These are phyloP conservation scores for Crocallis elinguaria DNA, from an alignment of 2,888 invertebrate genomes.

Conservation along the genomic window DNA sequence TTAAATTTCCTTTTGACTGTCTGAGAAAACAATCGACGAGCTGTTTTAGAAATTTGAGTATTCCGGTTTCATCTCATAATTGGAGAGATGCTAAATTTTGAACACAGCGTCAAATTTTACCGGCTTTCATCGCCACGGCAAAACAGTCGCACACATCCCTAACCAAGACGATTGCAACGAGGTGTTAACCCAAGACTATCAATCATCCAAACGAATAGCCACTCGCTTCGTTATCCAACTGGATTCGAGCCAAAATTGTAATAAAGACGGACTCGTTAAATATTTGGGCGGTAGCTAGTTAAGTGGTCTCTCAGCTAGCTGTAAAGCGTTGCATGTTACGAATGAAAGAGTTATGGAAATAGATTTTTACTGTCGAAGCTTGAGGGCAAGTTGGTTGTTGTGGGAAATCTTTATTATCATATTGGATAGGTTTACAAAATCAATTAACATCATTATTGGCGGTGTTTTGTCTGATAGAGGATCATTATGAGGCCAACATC, in stretches of 20 bases:
- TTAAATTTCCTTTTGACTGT: no score
- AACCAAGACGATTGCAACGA: constrained; percentile 68
- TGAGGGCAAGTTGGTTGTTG: neutral
- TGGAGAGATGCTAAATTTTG: no score
- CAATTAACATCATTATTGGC: no score
- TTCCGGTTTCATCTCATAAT: no score
- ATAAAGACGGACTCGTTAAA: constrained; percentile 78
- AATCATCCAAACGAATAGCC: constrained; percentile 65
- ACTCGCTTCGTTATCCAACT: constrained; percentile 67
- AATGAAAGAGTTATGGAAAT: constrained; percentile 39
- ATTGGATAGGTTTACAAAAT: neutral
- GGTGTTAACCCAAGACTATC: constrained; percentile 79
- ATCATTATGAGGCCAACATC: no score
- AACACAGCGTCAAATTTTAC: no score
- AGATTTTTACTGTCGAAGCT: constrained; percentile 31
- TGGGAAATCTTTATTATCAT: neutral
- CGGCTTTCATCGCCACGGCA: neutral
- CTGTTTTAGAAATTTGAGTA: no score
- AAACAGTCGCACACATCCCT: constrained; percentile 5
- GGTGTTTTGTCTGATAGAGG: no score
- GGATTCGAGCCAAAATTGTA: constrained; percentile 78
- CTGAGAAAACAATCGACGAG: no score
- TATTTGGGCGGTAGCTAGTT: constrained; percentile 65
- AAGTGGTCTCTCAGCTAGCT: constrained; percentile 43
- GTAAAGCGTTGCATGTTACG: constrained; percentile 37